Evolutionary conservation across 64 coral and sea anemone genomes (phyloP).

Genomic region (Trachythela sp.): DNA sequence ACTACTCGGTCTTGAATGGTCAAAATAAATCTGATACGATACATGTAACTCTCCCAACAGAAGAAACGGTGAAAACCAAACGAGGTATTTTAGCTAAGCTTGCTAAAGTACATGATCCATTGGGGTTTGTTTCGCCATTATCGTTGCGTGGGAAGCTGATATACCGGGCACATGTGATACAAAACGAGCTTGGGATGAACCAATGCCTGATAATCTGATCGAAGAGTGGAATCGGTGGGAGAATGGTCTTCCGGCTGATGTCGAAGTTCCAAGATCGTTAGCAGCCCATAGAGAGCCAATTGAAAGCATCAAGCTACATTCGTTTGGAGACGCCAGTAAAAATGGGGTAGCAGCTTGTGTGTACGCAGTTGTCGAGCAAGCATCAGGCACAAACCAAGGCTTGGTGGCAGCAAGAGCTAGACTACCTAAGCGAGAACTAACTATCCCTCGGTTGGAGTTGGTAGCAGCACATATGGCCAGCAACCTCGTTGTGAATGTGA

Average conservation of each 20-base stretch:
- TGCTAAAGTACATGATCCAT: conserved; percentile 17
- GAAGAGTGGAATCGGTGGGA: too few relatives aligned
- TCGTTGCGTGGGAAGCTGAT: too few relatives aligned
- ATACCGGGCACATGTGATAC: too few relatives aligned
- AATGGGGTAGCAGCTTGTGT: neutral
- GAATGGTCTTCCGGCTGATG: too few relatives aligned
- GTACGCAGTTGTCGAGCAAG: neutral
- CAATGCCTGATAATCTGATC: too few relatives aligned
- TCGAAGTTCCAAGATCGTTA: too few relatives aligned
- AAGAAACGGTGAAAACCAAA: conserved; percentile 12
- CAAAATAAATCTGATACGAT: neutral
- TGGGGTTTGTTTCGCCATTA: conserved; percentile 32
- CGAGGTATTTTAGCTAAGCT: conserved; percentile 17
- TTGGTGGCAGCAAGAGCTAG: neutral
- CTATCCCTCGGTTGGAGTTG: too few relatives aligned
- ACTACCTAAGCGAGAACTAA: neutral
- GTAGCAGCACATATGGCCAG: too few relatives aligned
- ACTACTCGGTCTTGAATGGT: neutral
- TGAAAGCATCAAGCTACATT: neutral
- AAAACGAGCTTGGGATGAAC: too few relatives aligned
- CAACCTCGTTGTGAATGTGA: too few relatives aligned
- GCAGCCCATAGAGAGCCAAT: too few relatives aligned
- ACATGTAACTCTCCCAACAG: neutral
- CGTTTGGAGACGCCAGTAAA: neutral
- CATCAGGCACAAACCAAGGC: neutral